These are phyloP conservation scores for Zeuzera pyrina DNA, from an alignment of 2,888 invertebrate genomes.

Conservation along the genomic window DNA sequence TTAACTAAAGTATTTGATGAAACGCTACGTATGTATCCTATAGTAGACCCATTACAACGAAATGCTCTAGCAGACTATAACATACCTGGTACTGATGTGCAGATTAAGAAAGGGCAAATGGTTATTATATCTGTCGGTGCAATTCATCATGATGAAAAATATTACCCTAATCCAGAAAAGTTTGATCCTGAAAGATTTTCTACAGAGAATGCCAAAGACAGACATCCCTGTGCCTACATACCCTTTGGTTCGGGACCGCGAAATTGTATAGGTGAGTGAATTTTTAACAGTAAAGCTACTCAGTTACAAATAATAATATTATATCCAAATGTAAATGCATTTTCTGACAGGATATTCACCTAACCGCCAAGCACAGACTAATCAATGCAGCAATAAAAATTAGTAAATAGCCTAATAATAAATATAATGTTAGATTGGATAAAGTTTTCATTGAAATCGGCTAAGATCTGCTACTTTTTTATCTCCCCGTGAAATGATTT, in stretches of 20 bases:
- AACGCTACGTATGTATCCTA: conserved; percentile 3
- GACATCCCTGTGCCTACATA: conserved; percentile 14
- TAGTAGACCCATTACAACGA: conserved; percentile 5
- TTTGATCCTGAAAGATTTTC: conserved; percentile 20
- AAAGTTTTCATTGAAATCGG: too few relatives aligned
- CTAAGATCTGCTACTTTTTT: too few relatives aligned
- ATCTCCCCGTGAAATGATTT: too few relatives aligned
- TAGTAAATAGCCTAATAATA: too few relatives aligned
- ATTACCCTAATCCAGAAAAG: conserved; percentile 15
- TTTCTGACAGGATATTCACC: too few relatives aligned
- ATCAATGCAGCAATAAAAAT: too few relatives aligned
- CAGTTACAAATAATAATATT: too few relatives aligned
- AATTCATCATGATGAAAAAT: conserved; percentile 15
- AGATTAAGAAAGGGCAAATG: conserved; percentile 9
- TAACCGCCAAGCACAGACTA: too few relatives aligned
- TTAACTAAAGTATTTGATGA: conserved; percentile 8
- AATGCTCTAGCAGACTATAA: conserved; percentile 4
- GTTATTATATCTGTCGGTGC: conserved; percentile 9
- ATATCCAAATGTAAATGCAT: too few relatives aligned
- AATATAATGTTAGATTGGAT: too few relatives aligned
- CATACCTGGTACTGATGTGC: conserved; percentile 15
- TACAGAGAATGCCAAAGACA: conserved; percentile 12
- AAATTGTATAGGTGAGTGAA: conserved; percentile 15
- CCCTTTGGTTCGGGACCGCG: conserved; percentile 17
- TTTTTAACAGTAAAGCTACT: too few relatives aligned